Evolutionary conservation across 2,888 invertebrate genomes (phyloP).

Genomic region (Eupithecia centaureata): DNA sequence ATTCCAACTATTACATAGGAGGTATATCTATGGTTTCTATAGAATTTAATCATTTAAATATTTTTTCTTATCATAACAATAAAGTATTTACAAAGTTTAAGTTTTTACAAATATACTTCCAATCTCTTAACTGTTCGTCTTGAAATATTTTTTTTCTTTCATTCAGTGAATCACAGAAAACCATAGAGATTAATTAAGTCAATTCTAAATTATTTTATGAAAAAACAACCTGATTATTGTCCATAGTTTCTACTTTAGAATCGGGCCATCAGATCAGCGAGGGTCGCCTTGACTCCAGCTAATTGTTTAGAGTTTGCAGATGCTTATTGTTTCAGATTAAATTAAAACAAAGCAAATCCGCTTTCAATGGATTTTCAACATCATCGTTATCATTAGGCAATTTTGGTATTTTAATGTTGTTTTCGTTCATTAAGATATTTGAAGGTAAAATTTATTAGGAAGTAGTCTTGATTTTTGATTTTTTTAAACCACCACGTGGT

Average conservation of each 20-base stretch:
- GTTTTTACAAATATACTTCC: too few species aligned
- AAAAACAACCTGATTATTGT: too few species aligned
- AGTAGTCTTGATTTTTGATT: not conserved
- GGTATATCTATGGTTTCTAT: too few species aligned
- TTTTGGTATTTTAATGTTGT: constrained; percentile 16
- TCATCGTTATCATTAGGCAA: constrained; percentile 40
- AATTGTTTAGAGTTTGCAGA: constrained; percentile 47
- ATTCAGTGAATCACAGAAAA: too few species aligned
- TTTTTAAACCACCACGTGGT: not conserved
- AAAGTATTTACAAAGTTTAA: too few species aligned
- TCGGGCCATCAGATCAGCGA: constrained; percentile 53
- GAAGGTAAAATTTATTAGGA: not conserved
- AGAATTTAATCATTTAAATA: too few species aligned
- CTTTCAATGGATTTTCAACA: constrained; percentile 35
- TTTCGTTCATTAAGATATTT: not conserved
- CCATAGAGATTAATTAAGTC: too few species aligned
- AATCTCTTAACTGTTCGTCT: too few species aligned
- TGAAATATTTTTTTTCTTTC: too few species aligned
- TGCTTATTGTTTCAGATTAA: constrained; percentile 50
- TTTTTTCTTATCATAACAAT: too few species aligned
- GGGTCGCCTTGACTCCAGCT: constrained; percentile 46
- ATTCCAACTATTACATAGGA: too few species aligned
- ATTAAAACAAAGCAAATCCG: constrained; percentile 38
- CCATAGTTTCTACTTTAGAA: not conserved
- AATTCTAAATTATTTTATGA: too few species aligned